Percentiles rank a stretch among this genome's conserved stretches.
phyloP scores from a whole-genome alignment of 2,888 invertebrate species.

The Hoplodrina blanda region DNA sequence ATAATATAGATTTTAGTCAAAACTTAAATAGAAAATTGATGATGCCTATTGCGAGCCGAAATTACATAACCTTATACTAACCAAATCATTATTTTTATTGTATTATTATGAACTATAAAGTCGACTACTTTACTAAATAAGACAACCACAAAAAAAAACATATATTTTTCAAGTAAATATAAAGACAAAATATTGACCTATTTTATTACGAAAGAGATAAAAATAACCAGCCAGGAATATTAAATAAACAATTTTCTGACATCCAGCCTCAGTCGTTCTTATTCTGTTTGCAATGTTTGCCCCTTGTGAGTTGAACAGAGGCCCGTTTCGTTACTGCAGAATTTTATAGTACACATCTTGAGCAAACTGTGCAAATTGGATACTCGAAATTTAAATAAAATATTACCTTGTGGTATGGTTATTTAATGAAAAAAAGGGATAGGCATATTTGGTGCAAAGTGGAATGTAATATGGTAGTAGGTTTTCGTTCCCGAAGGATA shows the following conservation, averaged over 20 bases:
- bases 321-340: conserved; percentile 11
- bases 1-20: too few relatives aligned
- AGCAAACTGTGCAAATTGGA: conserved; percentile 3
- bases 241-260: conserved; percentile 15
- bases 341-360: conserved; percentile 9
- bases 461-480: background rate
- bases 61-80: too few relatives aligned
- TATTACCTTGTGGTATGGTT: background rate
- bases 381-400: conserved; percentile 11
- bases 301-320: conserved; percentile 27
- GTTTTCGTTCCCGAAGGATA: background rate
- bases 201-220: background rate
- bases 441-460: background rate
- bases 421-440: background rate
- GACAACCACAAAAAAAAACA: background rate
- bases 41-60: too few relatives aligned
- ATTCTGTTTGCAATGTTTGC: conserved; percentile 33
- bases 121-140: too few relatives aligned
- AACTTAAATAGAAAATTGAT: too few relatives aligned
- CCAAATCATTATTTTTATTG: too few relatives aligned
- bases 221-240: conserved; percentile 11
- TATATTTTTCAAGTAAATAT: background rate
- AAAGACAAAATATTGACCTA: background rate
- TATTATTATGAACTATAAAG: too few relatives aligned
- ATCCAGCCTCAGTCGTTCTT: background rate